Conservation (phyloP, 1,140 invertebrate genomes). For the Panulirus ornatus region DNA sequence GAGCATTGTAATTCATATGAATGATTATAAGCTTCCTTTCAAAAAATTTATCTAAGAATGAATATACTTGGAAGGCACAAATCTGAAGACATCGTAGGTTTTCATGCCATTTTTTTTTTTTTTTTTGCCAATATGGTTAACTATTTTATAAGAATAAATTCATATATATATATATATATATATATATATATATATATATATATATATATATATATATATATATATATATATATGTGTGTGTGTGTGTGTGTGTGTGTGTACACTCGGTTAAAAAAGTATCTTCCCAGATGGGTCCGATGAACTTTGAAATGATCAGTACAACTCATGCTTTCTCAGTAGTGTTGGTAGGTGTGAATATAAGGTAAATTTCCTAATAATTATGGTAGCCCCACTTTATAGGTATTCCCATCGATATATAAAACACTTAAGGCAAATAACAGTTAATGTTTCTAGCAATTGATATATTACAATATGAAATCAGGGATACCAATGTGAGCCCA, state of each 20-base stretch:
- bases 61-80: not conserved
- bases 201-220: conserved; percentile 4
- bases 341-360: too few relatives aligned
- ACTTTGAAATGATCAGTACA: too few relatives aligned
- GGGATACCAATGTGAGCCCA: too few relatives aligned
- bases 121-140: not conserved
- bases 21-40: not conserved
- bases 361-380: too few relatives aligned
- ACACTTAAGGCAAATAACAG: too few relatives aligned
- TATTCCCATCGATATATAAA: too few relatives aligned
- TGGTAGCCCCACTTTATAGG: too few relatives aligned
- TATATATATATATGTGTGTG: not conserved
- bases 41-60: not conserved
- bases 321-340: too few relatives aligned
- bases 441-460: too few relatives aligned
- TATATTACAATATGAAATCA: too few relatives aligned
- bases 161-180: not conserved
- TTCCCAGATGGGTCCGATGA: too few relatives aligned
- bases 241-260: not conserved
- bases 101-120: not conserved
- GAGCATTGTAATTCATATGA: not conserved
- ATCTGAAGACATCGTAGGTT: not conserved
- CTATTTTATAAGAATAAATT: not conserved
- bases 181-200: conserved; percentile 13
- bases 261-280: too few relatives aligned